These are phyloP conservation scores for Lepidothrix coronata DNA, from an alignment of 2,113 vertebrate species.

Conservation along the genomic window DNA sequence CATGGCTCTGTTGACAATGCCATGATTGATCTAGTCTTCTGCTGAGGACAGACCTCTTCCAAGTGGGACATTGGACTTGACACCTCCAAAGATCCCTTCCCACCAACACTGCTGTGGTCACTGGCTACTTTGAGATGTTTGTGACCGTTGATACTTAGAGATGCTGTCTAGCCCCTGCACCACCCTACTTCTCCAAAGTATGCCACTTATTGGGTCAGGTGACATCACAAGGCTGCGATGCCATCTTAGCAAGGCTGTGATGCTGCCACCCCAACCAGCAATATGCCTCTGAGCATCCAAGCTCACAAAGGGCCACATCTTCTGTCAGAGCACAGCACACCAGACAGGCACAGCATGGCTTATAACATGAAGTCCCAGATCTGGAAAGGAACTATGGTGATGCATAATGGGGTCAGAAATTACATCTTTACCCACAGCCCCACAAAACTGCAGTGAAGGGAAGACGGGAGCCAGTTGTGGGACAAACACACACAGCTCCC, in stretches of 20 bases:
- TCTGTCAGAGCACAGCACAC: background rate
- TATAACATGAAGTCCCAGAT: background rate
- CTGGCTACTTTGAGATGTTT: background rate
- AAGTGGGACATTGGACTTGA: background rate
- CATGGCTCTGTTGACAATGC: background rate
- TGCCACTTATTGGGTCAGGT: background rate
- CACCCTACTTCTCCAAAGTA: background rate
- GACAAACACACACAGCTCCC: background rate
- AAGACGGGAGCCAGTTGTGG: fast-evolving
- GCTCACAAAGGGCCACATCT: background rate
- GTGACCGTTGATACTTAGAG: background rate
- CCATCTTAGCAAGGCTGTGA: background rate
- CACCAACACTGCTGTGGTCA: background rate
- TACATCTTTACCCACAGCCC: background rate
- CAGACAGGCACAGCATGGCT: background rate
- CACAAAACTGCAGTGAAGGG: background rate
- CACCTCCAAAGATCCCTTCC: background rate
- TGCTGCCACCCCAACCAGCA: background rate
- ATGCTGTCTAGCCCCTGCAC: background rate
- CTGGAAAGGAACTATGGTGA: background rate
- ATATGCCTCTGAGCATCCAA: background rate
- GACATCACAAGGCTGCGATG: background rate
- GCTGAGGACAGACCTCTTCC: background rate
- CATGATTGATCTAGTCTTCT: background rate
- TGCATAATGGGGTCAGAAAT: background rate